phyloP scores from a whole-genome alignment of 2,888 invertebrate genomes.

The Saturnia japonica region DNA sequence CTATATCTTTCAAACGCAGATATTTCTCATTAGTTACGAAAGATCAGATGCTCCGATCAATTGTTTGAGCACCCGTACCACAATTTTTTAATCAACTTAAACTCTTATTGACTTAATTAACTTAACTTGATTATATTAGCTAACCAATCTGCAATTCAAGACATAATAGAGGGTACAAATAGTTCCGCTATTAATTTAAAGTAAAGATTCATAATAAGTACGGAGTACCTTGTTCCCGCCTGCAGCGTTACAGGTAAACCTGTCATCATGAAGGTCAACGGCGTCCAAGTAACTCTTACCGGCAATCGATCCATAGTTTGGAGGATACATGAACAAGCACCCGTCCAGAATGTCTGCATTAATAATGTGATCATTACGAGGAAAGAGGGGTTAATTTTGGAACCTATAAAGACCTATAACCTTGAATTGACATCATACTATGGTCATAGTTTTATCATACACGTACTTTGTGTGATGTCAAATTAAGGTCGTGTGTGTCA shows the following conservation, averaged over 20 bases:
- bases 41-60: too few species aligned
- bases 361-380: background rate
- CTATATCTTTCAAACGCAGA: too few species aligned
- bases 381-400: background rate
- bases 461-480: too few species aligned
- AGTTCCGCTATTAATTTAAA: background rate
- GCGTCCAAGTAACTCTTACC: conserved; percentile 72
- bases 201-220: too few species aligned
- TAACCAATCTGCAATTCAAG: too few species aligned
- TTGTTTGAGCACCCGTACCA: too few species aligned
- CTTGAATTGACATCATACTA: background rate
- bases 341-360: conserved; percentile 63
- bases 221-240: conserved; percentile 30
- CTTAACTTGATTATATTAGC: too few species aligned
- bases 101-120: too few species aligned
- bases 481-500: too few species aligned
- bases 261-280: conserved; percentile 66
- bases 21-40: too few species aligned
- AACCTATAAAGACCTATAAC: background rate
- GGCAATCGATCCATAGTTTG: conserved; percentile 77
- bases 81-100: too few species aligned
- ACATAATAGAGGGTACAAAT: too few species aligned
- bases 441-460: background rate
- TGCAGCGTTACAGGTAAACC: conserved; percentile 67
- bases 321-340: conserved; percentile 72